phyloP scores from a whole-genome alignment of 92 coral and sea anemone species.

The Pocillopora grandis region DNA sequence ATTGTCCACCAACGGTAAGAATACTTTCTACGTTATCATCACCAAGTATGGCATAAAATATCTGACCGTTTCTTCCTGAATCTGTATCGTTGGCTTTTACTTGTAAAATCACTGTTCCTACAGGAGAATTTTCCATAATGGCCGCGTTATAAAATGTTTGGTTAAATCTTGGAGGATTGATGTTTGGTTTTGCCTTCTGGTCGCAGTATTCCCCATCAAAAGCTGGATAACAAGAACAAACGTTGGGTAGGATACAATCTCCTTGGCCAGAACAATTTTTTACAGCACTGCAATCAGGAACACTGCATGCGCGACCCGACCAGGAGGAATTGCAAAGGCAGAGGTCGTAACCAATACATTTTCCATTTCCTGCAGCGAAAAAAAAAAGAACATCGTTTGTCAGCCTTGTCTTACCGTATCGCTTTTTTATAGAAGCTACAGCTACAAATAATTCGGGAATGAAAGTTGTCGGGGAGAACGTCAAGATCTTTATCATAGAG shows the following conservation, averaged over 20 bases:
- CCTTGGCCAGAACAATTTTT: conserved; percentile 66
- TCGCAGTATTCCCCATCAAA: conserved; percentile 62
- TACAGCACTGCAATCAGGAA: conserved; percentile 58
- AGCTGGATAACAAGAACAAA: conserved; percentile 58
- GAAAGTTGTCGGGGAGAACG: no score
- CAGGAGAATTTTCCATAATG: conserved; percentile 51
- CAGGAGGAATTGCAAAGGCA: conserved; percentile 54
- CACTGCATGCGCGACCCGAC: conserved; percentile 63
- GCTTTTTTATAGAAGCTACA: no score
- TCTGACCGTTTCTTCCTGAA: conserved; percentile 58
- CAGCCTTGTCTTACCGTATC: neutral
- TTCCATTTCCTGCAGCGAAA: conserved; percentile 46
- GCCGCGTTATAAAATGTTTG: conserved; percentile 31
- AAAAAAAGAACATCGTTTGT: neutral
- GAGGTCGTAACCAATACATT: conserved; percentile 51
- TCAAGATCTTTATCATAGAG: no score
- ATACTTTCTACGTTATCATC: neutral
- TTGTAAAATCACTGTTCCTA: conserved; percentile 46
- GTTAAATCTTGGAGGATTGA: conserved; percentile 50
- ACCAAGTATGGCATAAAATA: conserved; percentile 35
- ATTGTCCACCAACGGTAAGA: conserved; percentile 35
- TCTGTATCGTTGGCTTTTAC: conserved; percentile 68
- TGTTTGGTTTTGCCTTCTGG: conserved; percentile 43
- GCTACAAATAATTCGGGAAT: no score
- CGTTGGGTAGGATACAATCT: conserved; percentile 54